These are phyloP conservation scores for Listronotus oregonensis DNA, from an alignment of 1,140 invertebrate genomes.

Conservation along the genomic window DNA sequence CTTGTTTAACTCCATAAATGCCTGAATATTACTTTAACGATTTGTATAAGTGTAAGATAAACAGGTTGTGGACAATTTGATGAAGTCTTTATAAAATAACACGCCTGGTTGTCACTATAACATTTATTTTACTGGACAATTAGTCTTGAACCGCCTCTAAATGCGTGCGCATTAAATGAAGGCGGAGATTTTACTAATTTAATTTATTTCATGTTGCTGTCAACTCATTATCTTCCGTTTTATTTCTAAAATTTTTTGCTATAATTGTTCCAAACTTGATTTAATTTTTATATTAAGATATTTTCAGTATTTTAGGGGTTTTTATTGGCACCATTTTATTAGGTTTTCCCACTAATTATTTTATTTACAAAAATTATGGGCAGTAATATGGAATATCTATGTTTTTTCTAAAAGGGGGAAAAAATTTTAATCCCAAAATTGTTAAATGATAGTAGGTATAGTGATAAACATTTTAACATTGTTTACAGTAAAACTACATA, in stretches of 20 bases:
- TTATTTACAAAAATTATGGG: no score
- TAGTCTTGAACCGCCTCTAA: conserved; percentile 41
- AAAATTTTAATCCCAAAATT: no score
- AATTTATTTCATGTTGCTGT: conserved; percentile 38
- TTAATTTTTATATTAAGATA: conserved; percentile 21
- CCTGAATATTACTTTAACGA: conserved; percentile 50
- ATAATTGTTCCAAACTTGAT: conserved; percentile 28
- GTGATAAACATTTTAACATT: no score
- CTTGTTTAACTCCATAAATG: conserved; percentile 48
- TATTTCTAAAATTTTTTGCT: conserved; percentile 29
- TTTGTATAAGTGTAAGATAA: conserved; percentile 49
- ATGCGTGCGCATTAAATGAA: conserved; percentile 40
- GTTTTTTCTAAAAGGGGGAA: no score
- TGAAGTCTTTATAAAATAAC: conserved; percentile 45
- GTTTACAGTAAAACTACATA: no score
- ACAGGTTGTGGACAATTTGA: conserved; percentile 46
- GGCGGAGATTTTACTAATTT: conserved; percentile 32
- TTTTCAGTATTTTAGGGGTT: no score
- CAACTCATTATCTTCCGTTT: conserved; percentile 33
- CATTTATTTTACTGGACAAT: conserved; percentile 41
- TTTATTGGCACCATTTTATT: no score
- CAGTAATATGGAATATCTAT: no score
- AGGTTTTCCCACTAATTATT: no score
- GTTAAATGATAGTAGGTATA: no score
- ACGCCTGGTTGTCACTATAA: conserved; percentile 45